Conservation (phyloP, 1,140 invertebrate genomes). For the Arion vulgaris region DNA sequence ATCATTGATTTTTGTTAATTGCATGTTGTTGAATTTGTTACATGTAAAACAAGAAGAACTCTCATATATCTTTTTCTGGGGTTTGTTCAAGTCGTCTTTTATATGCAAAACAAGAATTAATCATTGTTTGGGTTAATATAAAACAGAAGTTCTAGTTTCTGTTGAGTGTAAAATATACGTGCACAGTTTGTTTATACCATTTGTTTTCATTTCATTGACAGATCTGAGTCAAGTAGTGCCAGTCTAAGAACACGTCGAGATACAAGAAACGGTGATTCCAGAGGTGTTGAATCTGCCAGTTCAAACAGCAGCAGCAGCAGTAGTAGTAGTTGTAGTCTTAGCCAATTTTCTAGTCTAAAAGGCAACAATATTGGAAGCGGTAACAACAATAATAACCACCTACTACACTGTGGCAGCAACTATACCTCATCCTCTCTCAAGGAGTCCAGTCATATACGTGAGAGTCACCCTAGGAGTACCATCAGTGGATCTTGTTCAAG, state of each 20-base stretch:
- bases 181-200: no score
- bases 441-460: not conserved
- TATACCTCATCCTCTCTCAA: not conserved
- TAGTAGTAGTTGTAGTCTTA: conserved; percentile 1
- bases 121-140: no score
- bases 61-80: no score
- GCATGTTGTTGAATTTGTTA: no score
- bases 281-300: not conserved
- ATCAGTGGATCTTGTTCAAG: not conserved
- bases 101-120: no score
- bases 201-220: not conserved
- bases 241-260: conserved; percentile 15
- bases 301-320: no score
- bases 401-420: not conserved
- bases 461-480: not conserved
- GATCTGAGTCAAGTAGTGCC: not conserved
- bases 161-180: no score
- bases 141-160: no score
- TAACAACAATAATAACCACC: conserved; percentile 23
- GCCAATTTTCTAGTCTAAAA: conserved; percentile 25
- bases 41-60: no score
- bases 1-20: no score
- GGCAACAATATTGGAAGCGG: conserved; percentile 29
- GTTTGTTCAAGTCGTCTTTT: no score
- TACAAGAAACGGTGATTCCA: not conserved